Evolutionary conservation across 2,888 invertebrate genomes (phyloP).

Genomic region (Cataglyphis albicans): DNA sequence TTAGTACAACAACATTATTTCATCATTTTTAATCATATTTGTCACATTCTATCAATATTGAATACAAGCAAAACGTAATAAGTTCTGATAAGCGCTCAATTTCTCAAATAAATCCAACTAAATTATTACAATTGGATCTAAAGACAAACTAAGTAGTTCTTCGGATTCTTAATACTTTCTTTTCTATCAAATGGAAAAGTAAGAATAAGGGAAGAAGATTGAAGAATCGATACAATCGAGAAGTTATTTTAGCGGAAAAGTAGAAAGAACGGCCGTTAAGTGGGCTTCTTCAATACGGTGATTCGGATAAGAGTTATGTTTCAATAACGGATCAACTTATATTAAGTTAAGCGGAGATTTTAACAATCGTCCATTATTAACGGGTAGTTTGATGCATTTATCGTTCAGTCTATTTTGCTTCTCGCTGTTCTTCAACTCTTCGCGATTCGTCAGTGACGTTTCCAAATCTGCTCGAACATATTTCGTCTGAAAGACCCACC

Average conservation of each 20-base stretch:
- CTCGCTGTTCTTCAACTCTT: background rate
- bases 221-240: conserved; percentile 22
- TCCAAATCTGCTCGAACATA: background rate
- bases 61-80: background rate
- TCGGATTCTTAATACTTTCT: conserved; percentile 14
- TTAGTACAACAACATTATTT: conserved; percentile 7
- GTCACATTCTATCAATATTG: background rate
- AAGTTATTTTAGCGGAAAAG: conserved; percentile 15
- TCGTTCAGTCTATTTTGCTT: background rate
- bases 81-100: conserved; percentile 7
- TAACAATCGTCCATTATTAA: background rate
- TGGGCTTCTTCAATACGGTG: background rate
- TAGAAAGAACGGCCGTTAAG: background rate
- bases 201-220: background rate
- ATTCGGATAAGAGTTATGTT: background rate
- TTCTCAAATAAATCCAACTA: background rate
- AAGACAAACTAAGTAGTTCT: conserved; percentile 17
- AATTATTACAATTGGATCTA: background rate
- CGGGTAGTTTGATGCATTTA: background rate
- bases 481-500: background rate
- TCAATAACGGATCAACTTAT: conserved; percentile 15
- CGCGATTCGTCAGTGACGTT: background rate
- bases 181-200: conserved; percentile 7
- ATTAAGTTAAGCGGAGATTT: background rate
- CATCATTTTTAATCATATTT: conserved; percentile 2